phyloP scores from a whole-genome alignment of 2,797 vertebrate genomes.

The Platalea minor region DNA sequence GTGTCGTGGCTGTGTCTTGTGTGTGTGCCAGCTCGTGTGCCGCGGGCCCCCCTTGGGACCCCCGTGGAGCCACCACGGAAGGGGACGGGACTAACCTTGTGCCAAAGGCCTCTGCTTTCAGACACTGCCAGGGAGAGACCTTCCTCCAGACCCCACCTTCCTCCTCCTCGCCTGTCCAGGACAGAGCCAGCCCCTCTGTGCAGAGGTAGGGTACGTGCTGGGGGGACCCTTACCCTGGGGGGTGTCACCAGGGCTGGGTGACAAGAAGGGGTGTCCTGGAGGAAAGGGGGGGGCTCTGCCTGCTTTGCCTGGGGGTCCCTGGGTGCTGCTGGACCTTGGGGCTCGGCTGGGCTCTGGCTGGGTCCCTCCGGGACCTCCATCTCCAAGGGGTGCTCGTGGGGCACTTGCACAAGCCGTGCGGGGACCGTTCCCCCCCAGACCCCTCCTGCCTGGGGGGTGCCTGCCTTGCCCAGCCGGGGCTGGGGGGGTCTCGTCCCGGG shows the following conservation, averaged over 20 bases:
- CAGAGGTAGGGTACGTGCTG: background rate
- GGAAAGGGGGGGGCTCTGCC: background rate
- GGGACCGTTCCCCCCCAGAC: background rate
- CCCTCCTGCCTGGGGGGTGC: background rate
- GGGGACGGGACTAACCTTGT: background rate
- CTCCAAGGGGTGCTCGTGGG: background rate
- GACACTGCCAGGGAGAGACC: background rate
- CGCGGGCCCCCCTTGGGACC: background rate
- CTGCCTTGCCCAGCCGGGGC: background rate
- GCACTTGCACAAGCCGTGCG: too few relatives aligned
- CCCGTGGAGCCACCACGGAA: fast-evolving
- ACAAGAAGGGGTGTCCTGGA: background rate
- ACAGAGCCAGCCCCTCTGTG: background rate
- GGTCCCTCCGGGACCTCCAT: background rate
- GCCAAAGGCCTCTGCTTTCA: background rate
- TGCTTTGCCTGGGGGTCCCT: background rate
- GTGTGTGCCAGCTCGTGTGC: background rate
- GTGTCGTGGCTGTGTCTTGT: fast-evolving
- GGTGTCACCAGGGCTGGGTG: background rate
- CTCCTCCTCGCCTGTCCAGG: background rate
- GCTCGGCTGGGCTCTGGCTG: background rate
- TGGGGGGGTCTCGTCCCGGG: fast-evolving
- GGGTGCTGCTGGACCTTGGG: background rate
- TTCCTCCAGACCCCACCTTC: background rate
- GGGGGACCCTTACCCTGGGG: background rate